These are phyloP conservation scores for Cryptus armator DNA, from an alignment of 2,888 invertebrate genomes.

Conservation along the genomic window DNA sequence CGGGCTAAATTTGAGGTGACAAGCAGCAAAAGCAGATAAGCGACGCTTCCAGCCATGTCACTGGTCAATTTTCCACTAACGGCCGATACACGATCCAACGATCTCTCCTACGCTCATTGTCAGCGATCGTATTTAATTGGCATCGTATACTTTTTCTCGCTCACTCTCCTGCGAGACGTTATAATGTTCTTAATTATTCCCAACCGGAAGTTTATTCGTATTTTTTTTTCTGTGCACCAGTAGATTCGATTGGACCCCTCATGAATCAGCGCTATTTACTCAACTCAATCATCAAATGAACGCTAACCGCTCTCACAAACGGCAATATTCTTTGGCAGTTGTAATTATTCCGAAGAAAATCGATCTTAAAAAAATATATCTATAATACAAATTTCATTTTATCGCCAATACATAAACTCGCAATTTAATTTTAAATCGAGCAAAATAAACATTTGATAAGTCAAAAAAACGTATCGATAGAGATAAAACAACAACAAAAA, in stretches of 20 bases:
- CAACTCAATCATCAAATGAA: neutral
- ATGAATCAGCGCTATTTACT: constrained; percentile 42
- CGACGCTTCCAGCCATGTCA: constrained; percentile 60
- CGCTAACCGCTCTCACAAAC: constrained; percentile 4
- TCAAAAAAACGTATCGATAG: neutral
- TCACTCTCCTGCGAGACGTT: constrained; percentile 26
- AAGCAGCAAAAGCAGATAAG: constrained; percentile 51
- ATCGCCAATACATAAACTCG: neutral
- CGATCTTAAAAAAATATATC: too few species aligned
- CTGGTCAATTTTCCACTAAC: constrained; percentile 63
- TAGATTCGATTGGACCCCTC: constrained; percentile 1
- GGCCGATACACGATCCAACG: constrained; percentile 58
- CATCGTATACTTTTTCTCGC: constrained; percentile 56
- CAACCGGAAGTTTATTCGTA: constrained; percentile 43
- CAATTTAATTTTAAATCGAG: neutral
- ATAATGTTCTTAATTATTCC: constrained; percentile 29
- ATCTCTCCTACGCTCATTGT: constrained; percentile 63
- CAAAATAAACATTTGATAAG: neutral
- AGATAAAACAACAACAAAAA: neutral
- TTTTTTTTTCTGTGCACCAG: constrained; percentile 1
- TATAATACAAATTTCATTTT: neutral
- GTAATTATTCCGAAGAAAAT: too few species aligned
- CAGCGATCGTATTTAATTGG: constrained; percentile 62
- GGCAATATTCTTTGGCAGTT: neutral
- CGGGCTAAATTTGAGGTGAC: constrained; percentile 52